Conservation (phyloP, 2,113 vertebrate species). For the Mesitornis unicolor region DNA sequence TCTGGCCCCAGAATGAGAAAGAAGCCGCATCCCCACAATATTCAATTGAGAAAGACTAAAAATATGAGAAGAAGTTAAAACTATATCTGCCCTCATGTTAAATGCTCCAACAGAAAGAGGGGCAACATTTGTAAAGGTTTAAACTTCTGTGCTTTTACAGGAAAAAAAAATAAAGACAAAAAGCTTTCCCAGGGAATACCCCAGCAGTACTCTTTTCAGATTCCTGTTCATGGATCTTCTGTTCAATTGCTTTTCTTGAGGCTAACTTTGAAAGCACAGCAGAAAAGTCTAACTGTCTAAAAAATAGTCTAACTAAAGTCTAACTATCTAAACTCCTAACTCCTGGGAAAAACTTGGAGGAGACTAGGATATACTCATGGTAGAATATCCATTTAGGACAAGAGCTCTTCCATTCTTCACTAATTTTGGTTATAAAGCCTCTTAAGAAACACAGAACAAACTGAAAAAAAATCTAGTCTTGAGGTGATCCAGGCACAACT, state of each 20-base stretch:
- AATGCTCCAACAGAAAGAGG: neutral
- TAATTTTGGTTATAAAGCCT: neutral
- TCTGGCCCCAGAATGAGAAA: neutral
- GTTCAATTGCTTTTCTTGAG: neutral
- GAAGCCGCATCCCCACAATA: neutral
- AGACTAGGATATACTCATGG: neutral
- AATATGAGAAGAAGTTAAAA: neutral
- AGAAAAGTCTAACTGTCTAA: no score
- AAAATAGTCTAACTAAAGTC: no score
- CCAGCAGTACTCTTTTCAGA: neutral
- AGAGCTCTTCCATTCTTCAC: neutral
- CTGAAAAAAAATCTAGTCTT: neutral
- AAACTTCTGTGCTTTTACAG: neutral
- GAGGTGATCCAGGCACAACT: neutral
- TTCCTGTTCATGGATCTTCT: neutral
- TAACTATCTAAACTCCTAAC: neutral
- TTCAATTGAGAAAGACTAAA: neutral
- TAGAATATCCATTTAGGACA: neutral
- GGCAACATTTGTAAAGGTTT: neutral
- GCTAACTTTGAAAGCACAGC: neutral
- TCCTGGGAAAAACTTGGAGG: neutral
- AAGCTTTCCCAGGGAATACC: neutral
- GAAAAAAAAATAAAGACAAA: neutral
- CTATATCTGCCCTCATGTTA: neutral
- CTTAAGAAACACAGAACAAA: neutral